Conservation (phyloP, 2,797 vertebrate species). For the Darevskia mixta region DNA sequence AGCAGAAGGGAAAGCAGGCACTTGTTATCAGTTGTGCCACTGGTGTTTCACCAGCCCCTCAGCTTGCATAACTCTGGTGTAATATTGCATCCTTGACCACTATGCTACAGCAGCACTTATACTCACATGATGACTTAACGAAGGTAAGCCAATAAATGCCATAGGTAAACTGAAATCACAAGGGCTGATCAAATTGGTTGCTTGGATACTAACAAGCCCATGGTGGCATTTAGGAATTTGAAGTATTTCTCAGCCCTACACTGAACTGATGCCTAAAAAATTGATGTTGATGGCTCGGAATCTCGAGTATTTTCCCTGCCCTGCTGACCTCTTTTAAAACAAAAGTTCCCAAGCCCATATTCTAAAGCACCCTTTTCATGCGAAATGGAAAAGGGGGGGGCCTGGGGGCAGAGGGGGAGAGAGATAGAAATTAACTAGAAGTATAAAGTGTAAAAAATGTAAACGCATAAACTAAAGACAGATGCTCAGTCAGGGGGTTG, state of each 20-base stretch:
- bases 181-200: background rate
- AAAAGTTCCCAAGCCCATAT: background rate
- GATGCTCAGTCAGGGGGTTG: background rate
- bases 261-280: background rate
- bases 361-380: background rate
- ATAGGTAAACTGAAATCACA: background rate
- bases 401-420: background rate
- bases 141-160: background rate
- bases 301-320: background rate
- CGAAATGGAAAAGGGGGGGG: background rate
- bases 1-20: no score
- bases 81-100: background rate
- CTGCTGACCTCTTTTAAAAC: background rate
- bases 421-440: background rate
- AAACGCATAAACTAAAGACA: constrained; percentile 12
- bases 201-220: background rate
- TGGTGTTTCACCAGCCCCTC: background rate
- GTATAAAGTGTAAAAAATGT: background rate
- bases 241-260: constrained; percentile 11
- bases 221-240: constrained; percentile 10
- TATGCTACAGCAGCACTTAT: background rate
- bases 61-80: background rate
- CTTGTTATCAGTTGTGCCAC: background rate
- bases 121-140: background rate
- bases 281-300: background rate